A percentile compares a stretch with the other conserved stretches of the same genome.
These are phyloP conservation scores for Salminus brasiliensis DNA, from an alignment of 2,113 vertebrate genomes.

Conservation along the genomic window DNA sequence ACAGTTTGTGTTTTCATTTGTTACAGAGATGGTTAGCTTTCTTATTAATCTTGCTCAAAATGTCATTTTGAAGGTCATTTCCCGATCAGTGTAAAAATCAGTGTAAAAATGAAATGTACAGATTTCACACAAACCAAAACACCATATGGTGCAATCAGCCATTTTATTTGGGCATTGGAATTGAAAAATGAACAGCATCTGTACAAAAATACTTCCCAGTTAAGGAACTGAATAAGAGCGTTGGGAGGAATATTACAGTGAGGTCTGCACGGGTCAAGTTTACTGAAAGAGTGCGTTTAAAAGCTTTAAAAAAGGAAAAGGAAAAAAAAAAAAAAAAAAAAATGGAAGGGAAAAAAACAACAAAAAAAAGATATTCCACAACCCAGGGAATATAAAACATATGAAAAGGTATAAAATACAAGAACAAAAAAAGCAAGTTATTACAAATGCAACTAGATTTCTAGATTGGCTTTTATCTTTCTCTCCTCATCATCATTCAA, in stretches of 20 bases:
- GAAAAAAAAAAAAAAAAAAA: slow-evolving; percentile 45
- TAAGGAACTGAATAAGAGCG: background rate
- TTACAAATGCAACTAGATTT: slow-evolving; percentile 19
- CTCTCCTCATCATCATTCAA: background rate
- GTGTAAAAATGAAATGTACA: background rate
- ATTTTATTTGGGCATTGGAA: slow-evolving; percentile 40
- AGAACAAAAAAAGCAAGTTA: slow-evolving; percentile 22
- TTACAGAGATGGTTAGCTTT: too few species aligned
- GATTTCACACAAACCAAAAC: background rate
- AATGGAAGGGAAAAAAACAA: slow-evolving; percentile 45
- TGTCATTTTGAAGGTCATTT: too few species aligned
- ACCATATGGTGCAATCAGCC: background rate
- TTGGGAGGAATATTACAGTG: slow-evolving; percentile 31
- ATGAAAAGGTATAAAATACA: slow-evolving; percentile 32
- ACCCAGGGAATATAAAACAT: slow-evolving; percentile 9
- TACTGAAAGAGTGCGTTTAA: slow-evolving; percentile 29
- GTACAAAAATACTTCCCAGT: slow-evolving; percentile 45
- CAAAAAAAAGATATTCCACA: slow-evolving; percentile 14
- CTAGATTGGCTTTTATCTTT: background rate
- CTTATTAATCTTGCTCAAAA: too few species aligned
- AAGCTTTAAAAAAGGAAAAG: slow-evolving; percentile 42
- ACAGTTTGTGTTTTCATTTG: too few species aligned
- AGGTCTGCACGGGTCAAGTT: slow-evolving; percentile 36
- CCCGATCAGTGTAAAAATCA: too few species aligned
- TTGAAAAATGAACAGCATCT: slow-evolving; percentile 29